A percentile compares a stretch with the other conserved stretches of the same genome.
Conservation (phyloP, 2,113 vertebrate species). For the Salvelinus sp. region DNA sequence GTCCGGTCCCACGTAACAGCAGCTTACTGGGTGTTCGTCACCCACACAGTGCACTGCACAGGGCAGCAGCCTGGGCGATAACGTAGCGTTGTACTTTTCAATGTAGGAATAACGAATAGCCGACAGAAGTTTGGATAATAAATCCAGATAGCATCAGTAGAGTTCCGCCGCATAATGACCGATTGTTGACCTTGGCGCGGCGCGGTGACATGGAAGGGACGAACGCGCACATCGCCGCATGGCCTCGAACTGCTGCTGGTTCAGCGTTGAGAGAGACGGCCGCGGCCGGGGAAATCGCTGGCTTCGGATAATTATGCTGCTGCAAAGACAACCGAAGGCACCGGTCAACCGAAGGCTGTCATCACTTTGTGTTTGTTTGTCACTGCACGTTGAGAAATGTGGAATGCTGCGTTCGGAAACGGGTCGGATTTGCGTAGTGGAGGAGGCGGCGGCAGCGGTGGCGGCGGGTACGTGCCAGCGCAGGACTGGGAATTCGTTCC, state of each 20-base stretch:
- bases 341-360: constrained; percentile 11
- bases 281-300: constrained; percentile 51
- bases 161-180: constrained; percentile 31
- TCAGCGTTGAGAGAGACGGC: constrained; percentile 25
- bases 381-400: constrained; percentile 45
- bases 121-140: too few species aligned
- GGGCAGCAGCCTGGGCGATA: background rate
- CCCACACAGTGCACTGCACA: background rate
- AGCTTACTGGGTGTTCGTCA: constrained; percentile 38
- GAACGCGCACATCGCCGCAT: constrained; percentile 14
- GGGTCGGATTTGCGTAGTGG: constrained; percentile 56
- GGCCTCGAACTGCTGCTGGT: constrained; percentile 17
- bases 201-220: constrained; percentile 62
- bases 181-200: constrained; percentile 68
- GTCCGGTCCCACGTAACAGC: constrained; percentile 45
- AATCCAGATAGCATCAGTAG: background rate
- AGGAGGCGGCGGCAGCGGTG: constrained; percentile 27
- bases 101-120: background rate
- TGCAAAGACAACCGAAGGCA: constrained; percentile 5
- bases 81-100: background rate
- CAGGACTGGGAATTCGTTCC: constrained; percentile 71
- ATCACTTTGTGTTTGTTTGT: constrained; percentile 28
- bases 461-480: constrained; percentile 56
- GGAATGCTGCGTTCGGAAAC: constrained; percentile 67
- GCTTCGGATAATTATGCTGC: constrained; percentile 55